Base-by-base conservation (phyloP, 2,113 vertebrate species). In the Leptobrachium leishanense region DNA sequence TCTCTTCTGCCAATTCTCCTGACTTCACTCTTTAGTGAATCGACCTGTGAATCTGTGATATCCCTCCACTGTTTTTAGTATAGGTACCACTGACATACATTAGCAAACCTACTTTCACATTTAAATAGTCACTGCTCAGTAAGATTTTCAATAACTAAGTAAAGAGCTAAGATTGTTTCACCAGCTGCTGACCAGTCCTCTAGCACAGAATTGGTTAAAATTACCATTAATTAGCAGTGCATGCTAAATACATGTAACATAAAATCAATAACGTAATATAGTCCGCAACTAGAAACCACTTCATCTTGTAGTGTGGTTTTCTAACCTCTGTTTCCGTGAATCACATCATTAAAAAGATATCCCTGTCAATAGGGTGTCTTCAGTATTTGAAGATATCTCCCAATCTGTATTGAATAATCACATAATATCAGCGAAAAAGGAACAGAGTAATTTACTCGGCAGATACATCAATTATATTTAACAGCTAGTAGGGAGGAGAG, bases 261-360 rank as follows among this genome's bases (percentile, higher is more conserved):
- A 65, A 66, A 79, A 79, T 79, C 77, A 72, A 72, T 79, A 79
- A 79, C 40, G 40, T 72, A 72, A 79, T 72, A 66, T 44, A 79
- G 70, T 73, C 73, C 70, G 59, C 70, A 68, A 50, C 71, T 74
- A 67, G 72, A 46, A 79, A 44, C 40, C 63, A 73, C 70, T 79
- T 67, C 41, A 73, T 73, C 70, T 73, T 72, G n/a, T 53, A 43
- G 39, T 54, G 70, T 57, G 68, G 66, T 73, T 69, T 67, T 6
- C 50, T 73, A 43, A 53, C 42, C 70, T 73, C 63, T 66, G 31
- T 79, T 79, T 79, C 2, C 72, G 77, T 67, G 40, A 57, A 73
- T 74, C 70, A 67, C 63, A 57, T 73, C 70, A 68, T 73, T 79
- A 79, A 67, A 54, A 73, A 40, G 70, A 79, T 46, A 79, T 57